Percentiles rank a stretch among this genome's conserved stretches.
These are phyloP conservation scores for Saxicola maurus DNA, from an alignment of 2,797 vertebrate genomes.

Conservation along the genomic window DNA sequence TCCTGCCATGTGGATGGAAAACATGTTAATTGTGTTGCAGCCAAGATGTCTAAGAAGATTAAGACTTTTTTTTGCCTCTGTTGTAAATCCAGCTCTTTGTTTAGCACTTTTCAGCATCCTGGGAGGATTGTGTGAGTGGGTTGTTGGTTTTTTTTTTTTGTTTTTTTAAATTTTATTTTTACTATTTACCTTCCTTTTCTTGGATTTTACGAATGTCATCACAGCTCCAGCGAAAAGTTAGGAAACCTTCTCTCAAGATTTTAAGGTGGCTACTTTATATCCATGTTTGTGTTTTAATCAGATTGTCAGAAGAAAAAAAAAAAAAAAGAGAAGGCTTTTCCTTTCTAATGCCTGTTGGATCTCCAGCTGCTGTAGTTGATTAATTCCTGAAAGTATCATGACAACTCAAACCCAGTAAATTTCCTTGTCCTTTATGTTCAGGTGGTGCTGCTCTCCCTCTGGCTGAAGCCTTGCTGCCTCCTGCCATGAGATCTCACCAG, in stretches of 20 bases:
- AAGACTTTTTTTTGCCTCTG: neutral
- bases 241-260: neutral
- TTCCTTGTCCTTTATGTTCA: accelerated
- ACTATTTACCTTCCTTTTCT: conserved; percentile 24
- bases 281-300: neutral
- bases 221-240: neutral
- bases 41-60: conserved; percentile 28
- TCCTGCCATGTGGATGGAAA: conserved; percentile 6
- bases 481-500: neutral
- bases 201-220: neutral
- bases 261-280: neutral
- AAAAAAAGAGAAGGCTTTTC: neutral
- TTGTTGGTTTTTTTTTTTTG: neutral
- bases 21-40: conserved; percentile 21
- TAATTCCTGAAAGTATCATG: neutral
- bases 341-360: neutral
- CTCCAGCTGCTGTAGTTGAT: neutral
- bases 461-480: neutral
- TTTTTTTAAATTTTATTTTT: neutral
- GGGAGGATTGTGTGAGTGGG: conserved; percentile 1
- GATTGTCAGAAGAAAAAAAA: neutral
- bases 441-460: neutral
- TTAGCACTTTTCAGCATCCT: conserved; percentile 10
- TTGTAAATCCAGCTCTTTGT: conserved; percentile 12
- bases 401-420: neutral